Base-by-base conservation (phyloP, 2,113 vertebrate genomes). In the Dipodomys ordii region DNA sequence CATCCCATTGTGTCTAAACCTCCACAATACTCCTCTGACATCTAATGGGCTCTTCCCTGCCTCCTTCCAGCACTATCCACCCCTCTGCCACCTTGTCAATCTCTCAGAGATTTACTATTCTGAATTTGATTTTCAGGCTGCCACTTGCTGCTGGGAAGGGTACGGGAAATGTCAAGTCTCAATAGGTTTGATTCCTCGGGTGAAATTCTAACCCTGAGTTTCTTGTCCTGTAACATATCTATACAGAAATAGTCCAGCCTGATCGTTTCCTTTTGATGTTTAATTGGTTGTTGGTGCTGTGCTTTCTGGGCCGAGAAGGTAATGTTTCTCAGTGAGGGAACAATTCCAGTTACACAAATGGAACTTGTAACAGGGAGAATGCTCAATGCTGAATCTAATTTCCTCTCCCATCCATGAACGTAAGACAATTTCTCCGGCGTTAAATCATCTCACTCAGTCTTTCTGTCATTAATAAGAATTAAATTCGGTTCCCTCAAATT, bases 281-380 rank as follows among this genome's bases (percentile, higher is more conserved):
- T 97, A 98, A 98, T 98, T 98, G 96, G 97, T 97, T 98, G 92
- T 97, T 39, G 3, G 0, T 79, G 92, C 87, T 98, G 0, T 87
- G 93, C 80, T 98, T 98, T 97, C 96, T 92, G 92, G 88, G 90
- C 97, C 88, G 90, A 69, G 81, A 91, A 95, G 67, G 96, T 93
- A 95, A 97, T 96, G 95, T 92, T 96, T 97, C 88, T 91, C 90
- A 95, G 87, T 95, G 83, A 96, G 86, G 80, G 95, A 97, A 96
- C 87, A 97, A 97, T 92, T 97, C 96, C 12, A 68, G 79, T 79
- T 92, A 64, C 91, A 97, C 95, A 97, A 97, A 97, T 81, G 83
- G 97, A 93, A 74, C 92, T 96, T 71, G 92, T 97, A 96, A 95
- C 92, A 91, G 64, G 80, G 94, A 95, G 95, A 93, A 83, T 96